Conservation (phyloP, 2,888 invertebrate genomes). For the Noctua pronuba region DNA sequence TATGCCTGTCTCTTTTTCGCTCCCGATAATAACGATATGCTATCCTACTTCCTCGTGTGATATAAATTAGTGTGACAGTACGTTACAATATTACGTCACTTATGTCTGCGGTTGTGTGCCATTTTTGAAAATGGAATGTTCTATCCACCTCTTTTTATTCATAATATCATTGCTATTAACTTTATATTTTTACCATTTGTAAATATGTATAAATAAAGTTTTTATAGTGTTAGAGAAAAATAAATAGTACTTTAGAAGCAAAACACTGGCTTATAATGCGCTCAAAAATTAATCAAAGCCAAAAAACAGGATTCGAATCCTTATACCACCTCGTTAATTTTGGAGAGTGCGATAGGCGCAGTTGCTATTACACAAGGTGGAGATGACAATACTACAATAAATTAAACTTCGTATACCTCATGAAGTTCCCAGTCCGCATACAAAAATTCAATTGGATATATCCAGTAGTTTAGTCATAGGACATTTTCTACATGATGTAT, state of each 20-base stretch:
- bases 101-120: not conserved
- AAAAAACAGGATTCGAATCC: not conserved
- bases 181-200: constrained; percentile 16
- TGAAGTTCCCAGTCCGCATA: not conserved
- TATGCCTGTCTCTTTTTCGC: not conserved
- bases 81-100: not conserved
- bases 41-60: not conserved
- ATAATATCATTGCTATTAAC: not conserved
- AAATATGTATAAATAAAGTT: not conserved
- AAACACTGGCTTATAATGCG: not conserved
- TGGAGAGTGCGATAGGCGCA: not conserved
- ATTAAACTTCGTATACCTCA: not conserved
- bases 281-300: not conserved
- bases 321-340: not conserved
- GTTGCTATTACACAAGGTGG: not conserved
- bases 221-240: constrained; percentile 1
- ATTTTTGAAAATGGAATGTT: not conserved
- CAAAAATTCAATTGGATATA: not conserved
- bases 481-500: not conserved
- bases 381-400: not conserved
- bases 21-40: not conserved
- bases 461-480: not conserved
- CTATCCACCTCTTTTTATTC: not conserved
- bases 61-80: not conserved
- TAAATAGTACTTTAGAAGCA: constrained; percentile 19